Evolutionary conservation across 2,888 invertebrate genomes (phyloP).

Genomic region (Hirtodrosophila cameraria): DNA sequence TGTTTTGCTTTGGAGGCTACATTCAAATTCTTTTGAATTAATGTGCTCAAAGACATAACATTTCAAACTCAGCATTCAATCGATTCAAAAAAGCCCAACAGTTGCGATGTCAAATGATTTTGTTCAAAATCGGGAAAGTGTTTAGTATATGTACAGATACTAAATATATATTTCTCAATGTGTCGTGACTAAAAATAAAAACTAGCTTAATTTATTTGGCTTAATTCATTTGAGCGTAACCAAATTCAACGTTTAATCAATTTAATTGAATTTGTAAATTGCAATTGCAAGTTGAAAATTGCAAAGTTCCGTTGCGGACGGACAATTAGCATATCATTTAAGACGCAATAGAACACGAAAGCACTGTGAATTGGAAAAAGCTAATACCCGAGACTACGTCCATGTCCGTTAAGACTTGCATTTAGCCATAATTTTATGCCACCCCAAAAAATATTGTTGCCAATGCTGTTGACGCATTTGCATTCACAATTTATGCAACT

Average conservation of each 20-base stretch:
- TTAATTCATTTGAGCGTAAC: conserved; percentile 28
- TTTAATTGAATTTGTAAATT: conserved; percentile 43
- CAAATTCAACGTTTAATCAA: conserved; percentile 44
- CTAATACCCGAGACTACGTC: conserved; percentile 1
- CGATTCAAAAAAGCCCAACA: background rate
- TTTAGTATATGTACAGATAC: too few relatives aligned
- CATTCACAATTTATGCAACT: conserved; percentile 68
- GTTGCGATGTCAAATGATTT: too few relatives aligned
- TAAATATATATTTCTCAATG: conserved; percentile 3
- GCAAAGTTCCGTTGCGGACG: conserved; percentile 39
- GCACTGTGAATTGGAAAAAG: conserved; percentile 5
- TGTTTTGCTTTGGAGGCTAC: too few relatives aligned
- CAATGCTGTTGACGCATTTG: conserved; percentile 42
- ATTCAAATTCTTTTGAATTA: too few relatives aligned
- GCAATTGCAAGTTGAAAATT: conserved; percentile 36
- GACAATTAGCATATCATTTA: conserved; percentile 49
- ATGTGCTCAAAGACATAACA: too few relatives aligned
- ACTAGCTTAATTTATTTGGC: conserved; percentile 7
- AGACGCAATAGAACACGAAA: background rate
- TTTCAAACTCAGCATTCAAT: too few relatives aligned
- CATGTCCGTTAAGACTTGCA: conserved; percentile 17
- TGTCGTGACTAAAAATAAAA: background rate
- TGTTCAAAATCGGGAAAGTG: too few relatives aligned
- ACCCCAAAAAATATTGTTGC: conserved; percentile 10
- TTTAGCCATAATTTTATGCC: conserved; percentile 33